Conservation (phyloP, 2,888 invertebrate genomes). For the Incurvaria masculella region DNA sequence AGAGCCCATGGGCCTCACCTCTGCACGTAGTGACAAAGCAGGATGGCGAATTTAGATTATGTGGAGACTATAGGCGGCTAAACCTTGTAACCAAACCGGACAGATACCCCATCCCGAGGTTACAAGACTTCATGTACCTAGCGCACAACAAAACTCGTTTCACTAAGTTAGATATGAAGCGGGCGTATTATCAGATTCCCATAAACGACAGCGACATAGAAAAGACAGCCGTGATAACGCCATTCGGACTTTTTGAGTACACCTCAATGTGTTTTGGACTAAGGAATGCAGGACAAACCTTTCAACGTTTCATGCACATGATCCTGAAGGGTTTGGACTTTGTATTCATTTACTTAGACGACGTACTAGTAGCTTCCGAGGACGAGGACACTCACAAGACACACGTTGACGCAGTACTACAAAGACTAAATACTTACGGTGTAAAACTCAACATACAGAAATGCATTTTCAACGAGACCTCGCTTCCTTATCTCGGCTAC, state of each 20-base stretch:
- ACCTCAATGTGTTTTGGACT: conserved; percentile 24
- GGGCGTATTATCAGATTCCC: conserved; percentile 27
- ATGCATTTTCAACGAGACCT: neutral
- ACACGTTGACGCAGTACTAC: conserved; percentile 14
- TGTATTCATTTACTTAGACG: conserved; percentile 19
- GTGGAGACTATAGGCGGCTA: conserved; percentile 25
- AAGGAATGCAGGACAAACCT: conserved; percentile 24
- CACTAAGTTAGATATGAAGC: too few relatives aligned
- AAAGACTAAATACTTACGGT: conserved; percentile 17
- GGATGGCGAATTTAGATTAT: conserved; percentile 16
- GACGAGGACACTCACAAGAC: conserved; percentile 5
- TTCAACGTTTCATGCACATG: conserved; percentile 22
- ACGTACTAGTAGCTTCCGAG: conserved; percentile 18
- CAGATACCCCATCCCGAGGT: conserved; percentile 21
- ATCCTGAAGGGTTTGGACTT: conserved; percentile 17
- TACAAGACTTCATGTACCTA: conserved; percentile 3
- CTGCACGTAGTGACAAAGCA: conserved; percentile 13
- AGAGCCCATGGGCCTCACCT: conserved; percentile 11
- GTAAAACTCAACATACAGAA: conserved; percentile 17
- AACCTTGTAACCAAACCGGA: conserved; percentile 23
- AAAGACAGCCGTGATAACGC: conserved; percentile 28
- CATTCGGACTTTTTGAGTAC: conserved; percentile 25
- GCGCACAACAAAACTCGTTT: too few relatives aligned
- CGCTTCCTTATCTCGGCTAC: conserved; percentile 9
- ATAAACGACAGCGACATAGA: conserved; percentile 22